phyloP scores from a whole-genome alignment of 2,888 invertebrate species.

The Calliopum simillimum region DNA sequence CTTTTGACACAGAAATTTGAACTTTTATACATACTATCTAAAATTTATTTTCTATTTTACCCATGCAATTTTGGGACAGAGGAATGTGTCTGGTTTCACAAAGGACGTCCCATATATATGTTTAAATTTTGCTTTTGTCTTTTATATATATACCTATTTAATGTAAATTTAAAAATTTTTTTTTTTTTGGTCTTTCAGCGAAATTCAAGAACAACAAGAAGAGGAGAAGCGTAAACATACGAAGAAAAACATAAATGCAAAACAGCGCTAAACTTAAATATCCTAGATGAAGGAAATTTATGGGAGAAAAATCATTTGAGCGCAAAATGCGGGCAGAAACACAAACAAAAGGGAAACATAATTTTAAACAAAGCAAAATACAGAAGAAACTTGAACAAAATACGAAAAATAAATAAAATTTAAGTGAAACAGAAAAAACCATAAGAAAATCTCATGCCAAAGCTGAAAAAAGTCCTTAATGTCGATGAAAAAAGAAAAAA shows the following conservation, averaged over 20 bases:
- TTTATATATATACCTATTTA: too few species aligned
- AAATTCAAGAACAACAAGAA: too few species aligned
- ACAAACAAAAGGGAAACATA: background rate
- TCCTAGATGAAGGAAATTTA: background rate
- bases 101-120: too few species aligned
- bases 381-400: background rate
- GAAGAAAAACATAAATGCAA: constrained; percentile 1
- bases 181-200: too few species aligned
- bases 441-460: background rate
- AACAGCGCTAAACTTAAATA: constrained; percentile 4
- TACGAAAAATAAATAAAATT: constrained; percentile 3
- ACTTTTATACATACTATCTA: too few species aligned
- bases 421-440: background rate
- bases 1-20: too few species aligned
- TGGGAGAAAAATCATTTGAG: constrained; percentile 4
- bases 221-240: background rate
- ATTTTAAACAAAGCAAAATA: background rate
- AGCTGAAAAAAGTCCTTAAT: background rate
- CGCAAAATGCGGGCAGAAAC: constrained; percentile 3
- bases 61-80: too few species aligned
- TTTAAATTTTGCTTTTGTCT: too few species aligned
- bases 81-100: too few species aligned
- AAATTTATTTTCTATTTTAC: too few species aligned
- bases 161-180: too few species aligned
- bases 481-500: background rate